Base-by-base conservation (phyloP, 1,140 invertebrate species). In the Aphelenchoides besseyi region DNA sequence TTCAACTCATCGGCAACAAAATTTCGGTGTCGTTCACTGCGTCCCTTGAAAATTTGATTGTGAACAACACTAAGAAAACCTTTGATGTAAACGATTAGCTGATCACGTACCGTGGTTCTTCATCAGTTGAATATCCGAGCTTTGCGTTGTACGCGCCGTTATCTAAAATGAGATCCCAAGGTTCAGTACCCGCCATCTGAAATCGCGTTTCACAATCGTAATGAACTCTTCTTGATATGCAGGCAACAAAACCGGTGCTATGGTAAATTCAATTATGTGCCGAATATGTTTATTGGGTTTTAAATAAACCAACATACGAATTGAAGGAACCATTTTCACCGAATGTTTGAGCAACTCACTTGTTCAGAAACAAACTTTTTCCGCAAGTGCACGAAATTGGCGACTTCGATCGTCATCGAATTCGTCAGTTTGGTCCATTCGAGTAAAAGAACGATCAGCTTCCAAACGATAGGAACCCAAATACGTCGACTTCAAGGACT, bases 41-140 rank as follows among this genome's bases (percentile, higher is more conserved):
- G 97, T 0, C 94, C 93, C 88, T 99, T 99, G 89, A 95, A 95
- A 35, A 98, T 93, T 79, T 92, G 94, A 85, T 99, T 99, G 1
- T 94, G 93, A 76, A 97, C 89, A 32, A 78, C 37, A 61, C 82
- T 82, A 55, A 73, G 81, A n/a, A 29, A 57, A 26, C 18, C 23
- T n/a, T 18, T 9, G 29, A 2, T 63, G 64, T 0, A n/a, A 29
- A 29, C n/a, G 28, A 23, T 72, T 69, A 37, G 16, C 36, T 68
- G 2, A 12, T 67, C 35, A 69, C 52, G 28, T 69, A 81, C 79
- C 48, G 79, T 0, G 79, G 76, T 2, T 66, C 41, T 9, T 26
- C 41, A n/a, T 71, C 72, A 12, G 28, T 36, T 0, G 64, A 36
- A 54, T 68, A 80, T 18, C 78, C 80, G 0, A 71, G 62, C 59